phyloP scores from a whole-genome alignment of 2,888 invertebrate species.

The Phortica magna region DNA sequence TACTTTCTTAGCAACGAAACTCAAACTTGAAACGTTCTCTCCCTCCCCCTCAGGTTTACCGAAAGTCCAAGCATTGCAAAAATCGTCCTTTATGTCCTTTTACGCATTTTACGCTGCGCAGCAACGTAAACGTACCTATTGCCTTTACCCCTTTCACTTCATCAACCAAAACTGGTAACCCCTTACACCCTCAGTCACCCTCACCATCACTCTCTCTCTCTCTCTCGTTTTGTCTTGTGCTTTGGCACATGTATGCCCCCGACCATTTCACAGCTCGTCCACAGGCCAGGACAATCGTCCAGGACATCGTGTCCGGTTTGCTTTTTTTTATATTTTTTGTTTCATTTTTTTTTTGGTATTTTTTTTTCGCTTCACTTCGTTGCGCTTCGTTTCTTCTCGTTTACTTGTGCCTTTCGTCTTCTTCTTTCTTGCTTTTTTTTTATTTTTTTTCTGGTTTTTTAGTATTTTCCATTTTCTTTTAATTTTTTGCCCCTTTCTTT shows the following conservation, averaged over 20 bases:
- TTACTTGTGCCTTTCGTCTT: neutral
- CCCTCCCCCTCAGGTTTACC: no score
- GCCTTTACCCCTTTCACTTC: no score
- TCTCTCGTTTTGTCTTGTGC: no score
- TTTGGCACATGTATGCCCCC: neutral
- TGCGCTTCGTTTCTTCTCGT: neutral
- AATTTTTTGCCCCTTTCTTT: neutral
- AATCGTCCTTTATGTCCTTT: neutral
- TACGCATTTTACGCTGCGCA: neutral
- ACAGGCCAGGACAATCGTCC: neutral
- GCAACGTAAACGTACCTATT: neutral
- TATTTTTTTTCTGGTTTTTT: neutral
- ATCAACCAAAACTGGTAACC: no score
- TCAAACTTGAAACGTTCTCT: no score
- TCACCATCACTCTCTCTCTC: no score
- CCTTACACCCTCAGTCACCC: no score
- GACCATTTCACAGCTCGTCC: neutral
- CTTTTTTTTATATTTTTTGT: neutral
- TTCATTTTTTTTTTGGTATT: neutral
- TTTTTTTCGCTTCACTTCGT: neutral
- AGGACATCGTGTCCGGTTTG: neutral
- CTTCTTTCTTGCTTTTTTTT: neutral
- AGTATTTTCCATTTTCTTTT: constrained; percentile 17
- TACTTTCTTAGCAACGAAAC: no score
- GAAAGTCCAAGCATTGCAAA: neutral